Evolutionary conservation across 2,797 vertebrate species (phyloP).

Genomic region (Chrosomus eos): DNA sequence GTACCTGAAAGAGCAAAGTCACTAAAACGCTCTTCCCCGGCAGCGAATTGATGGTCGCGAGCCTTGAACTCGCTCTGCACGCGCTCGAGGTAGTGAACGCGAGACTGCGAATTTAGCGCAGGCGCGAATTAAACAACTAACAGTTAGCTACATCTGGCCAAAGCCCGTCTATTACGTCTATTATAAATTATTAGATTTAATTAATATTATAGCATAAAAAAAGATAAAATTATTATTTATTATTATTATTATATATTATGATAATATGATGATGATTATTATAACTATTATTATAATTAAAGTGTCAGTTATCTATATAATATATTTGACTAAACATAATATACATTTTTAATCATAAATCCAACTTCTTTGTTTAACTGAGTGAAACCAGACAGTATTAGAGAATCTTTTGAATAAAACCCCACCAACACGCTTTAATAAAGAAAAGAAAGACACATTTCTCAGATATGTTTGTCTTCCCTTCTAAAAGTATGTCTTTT

Average conservation of each 20-base stretch:
- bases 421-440: neutral
- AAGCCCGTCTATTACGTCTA: too few species aligned
- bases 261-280: too few species aligned
- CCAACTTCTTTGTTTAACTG: too few species aligned
- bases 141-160: too few species aligned
- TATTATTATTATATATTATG: neutral
- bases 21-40: neutral
- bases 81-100: neutral
- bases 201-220: too few species aligned
- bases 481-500: neutral
- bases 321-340: neutral
- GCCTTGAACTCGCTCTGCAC: constrained; percentile 18
- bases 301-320: neutral
- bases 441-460: neutral
- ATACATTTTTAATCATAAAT: neutral
- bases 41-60: constrained; percentile 12
- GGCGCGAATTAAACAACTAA: constrained; percentile 59
- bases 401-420: neutral
- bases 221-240: too few species aligned
- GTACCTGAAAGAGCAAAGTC: constrained; percentile 35
- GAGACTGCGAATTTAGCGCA: constrained; percentile 65
- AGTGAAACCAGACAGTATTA: neutral
- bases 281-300: too few species aligned
- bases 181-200: too few species aligned
- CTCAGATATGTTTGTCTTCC: neutral